Evolutionary conservation across 2,888 invertebrate genomes (phyloP).

Genomic region (Mactromeris polynyma): DNA sequence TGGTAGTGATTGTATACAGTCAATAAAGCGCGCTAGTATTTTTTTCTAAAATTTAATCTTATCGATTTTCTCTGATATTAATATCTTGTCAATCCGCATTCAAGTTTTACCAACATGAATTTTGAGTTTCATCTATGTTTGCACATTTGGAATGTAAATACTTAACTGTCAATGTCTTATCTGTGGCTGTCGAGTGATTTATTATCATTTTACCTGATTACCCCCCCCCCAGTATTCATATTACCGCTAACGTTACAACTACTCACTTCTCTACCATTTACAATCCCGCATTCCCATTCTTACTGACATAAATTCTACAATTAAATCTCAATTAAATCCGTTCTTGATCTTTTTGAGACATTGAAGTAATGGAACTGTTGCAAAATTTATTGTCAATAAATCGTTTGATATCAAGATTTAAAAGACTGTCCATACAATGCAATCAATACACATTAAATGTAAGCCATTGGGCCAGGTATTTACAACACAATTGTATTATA

Average conservation of each 20-base stretch:
- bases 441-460: background rate
- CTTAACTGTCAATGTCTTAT: conserved; percentile 20
- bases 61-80: conserved; percentile 25
- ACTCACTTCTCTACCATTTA: background rate
- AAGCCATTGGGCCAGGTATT: background rate
- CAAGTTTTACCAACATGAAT: conserved; percentile 18
- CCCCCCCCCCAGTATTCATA: background rate
- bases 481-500: background rate
- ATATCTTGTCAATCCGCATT: background rate
- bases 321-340: background rate
- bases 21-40: background rate
- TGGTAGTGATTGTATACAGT: too few species aligned
- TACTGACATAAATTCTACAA: conserved; percentile 1
- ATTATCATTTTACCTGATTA: background rate
- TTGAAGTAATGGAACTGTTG: background rate
- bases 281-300: background rate
- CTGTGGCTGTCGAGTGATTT: background rate
- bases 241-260: too few species aligned
- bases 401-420: background rate
- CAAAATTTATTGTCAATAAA: background rate
- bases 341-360: background rate
- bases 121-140: conserved; percentile 27
- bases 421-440: background rate
- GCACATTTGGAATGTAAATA: conserved; percentile 39
- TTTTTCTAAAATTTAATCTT: background rate